Percentiles rank a stretch among this genome's conserved stretches.
Conservation (phyloP, 2,888 invertebrate genomes). For the Cephus pygmeus region DNA sequence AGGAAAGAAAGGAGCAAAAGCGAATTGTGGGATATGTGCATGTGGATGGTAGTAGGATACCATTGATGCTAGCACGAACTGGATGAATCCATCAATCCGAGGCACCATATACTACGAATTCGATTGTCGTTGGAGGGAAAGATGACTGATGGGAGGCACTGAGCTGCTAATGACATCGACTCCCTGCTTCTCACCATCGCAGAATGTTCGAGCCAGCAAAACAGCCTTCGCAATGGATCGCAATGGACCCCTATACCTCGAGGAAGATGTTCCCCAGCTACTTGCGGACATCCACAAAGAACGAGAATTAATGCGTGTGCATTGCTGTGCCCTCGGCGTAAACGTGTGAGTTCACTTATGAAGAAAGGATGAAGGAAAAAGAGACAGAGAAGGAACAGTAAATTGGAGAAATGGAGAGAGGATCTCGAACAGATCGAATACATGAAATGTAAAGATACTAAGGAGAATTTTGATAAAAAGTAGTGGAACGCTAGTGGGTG, state of each 20-base stretch:
- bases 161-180: slow-evolving; percentile 19
- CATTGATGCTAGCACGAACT: not conserved
- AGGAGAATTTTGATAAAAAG: too few species aligned
- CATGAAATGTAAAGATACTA: too few species aligned
- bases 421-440: too few species aligned
- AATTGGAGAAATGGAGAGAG: not conserved
- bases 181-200: not conserved
- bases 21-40: not conserved
- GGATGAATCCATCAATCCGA: slow-evolving; percentile 45
- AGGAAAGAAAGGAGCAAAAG: not conserved
- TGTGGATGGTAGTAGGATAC: slow-evolving; percentile 12
- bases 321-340: too few species aligned
- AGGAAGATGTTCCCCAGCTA: too few species aligned
- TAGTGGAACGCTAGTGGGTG: too few species aligned
- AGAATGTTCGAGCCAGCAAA: slow-evolving; percentile 23
- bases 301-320: too few species aligned
- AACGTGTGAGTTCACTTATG: too few species aligned
- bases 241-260: slow-evolving; percentile 25
- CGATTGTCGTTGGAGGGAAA: slow-evolving; percentile 48
- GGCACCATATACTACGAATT: slow-evolving; percentile 34
- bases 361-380: too few species aligned
- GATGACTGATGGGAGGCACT: slow-evolving; percentile 52
- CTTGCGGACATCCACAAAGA: too few species aligned
- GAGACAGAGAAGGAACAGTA: too few species aligned
- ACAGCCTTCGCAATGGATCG: slow-evolving; percentile 25